Evolutionary conservation across 2,888 invertebrate species (phyloP).

Genomic region (Argyra leucocephala): DNA sequence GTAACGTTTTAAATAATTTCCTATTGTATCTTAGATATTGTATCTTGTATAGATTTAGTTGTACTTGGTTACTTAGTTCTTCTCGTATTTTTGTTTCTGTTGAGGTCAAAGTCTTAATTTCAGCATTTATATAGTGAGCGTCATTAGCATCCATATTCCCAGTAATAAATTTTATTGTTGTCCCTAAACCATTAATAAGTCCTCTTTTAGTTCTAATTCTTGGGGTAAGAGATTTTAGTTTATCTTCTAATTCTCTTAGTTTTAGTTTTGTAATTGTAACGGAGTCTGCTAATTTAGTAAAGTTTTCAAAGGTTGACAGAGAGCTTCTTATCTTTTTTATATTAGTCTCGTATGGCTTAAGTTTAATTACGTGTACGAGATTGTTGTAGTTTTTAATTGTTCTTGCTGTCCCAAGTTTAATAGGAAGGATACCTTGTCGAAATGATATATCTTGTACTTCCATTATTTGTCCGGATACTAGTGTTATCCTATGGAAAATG

Average conservation of each 20-base stretch:
- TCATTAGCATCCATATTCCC: neutral
- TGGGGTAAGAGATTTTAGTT: neutral
- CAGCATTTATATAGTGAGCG: too few relatives aligned
- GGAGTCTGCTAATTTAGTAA: constrained; percentile 7
- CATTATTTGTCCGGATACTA: neutral
- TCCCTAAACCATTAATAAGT: neutral
- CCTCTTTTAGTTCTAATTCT: neutral
- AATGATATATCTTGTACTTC: neutral
- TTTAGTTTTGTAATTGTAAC: constrained; percentile 12
- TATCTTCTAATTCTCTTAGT: constrained; percentile 8
- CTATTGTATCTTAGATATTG: too few relatives aligned
- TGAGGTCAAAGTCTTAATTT: too few relatives aligned
- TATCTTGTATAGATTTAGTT: too few relatives aligned
- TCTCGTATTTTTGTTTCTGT: too few relatives aligned
- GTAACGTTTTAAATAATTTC: too few relatives aligned
- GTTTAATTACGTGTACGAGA: neutral
- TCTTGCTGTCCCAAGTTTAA: neutral
- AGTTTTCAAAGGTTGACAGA: constrained; percentile 3
- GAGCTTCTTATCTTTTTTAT: constrained; percentile 14
- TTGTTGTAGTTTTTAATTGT: neutral
- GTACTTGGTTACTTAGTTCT: too few relatives aligned
- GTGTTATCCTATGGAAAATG: neutral
- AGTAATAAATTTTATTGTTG: neutral
- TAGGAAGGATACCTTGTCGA: neutral
- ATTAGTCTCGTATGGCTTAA: constrained; percentile 1